These are phyloP conservation scores for Endomychus coccineus DNA, from an alignment of 2,888 invertebrate genomes.

Conservation along the genomic window DNA sequence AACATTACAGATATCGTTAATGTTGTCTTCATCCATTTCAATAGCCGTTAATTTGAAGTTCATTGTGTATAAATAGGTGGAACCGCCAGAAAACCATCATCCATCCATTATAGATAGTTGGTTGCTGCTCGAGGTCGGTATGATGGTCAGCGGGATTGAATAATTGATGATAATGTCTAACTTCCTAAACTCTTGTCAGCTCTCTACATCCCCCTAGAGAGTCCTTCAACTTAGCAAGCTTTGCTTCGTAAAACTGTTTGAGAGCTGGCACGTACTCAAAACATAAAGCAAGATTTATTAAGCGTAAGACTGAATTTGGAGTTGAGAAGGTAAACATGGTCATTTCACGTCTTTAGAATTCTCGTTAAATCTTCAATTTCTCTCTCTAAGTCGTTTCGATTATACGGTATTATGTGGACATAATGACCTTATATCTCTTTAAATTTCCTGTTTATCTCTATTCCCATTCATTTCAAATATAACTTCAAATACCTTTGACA, in stretches of 20 bases:
- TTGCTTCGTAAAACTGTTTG: background rate
- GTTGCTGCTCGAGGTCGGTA: constrained; percentile 5
- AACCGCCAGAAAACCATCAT: constrained; percentile 8
- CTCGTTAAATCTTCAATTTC: no score
- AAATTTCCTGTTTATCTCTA: no score
- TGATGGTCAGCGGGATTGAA: constrained; percentile 16
- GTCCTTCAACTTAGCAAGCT: constrained; percentile 6
- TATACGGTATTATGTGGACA: no score
- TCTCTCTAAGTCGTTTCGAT: no score
- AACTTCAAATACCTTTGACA: no score
- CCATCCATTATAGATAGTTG: constrained; percentile 14
- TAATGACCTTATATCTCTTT: no score
- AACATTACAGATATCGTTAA: no score
- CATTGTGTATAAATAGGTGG: constrained; percentile 11
- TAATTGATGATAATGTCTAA: constrained; percentile 16
- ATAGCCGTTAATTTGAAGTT: background rate
- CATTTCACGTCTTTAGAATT: constrained; percentile 6
- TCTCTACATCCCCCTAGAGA: constrained; percentile 13
- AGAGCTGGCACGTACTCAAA: constrained; percentile 1
- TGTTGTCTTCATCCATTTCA: no score
- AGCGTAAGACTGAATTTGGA: constrained; percentile 13
- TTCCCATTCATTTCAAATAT: no score
- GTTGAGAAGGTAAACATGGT: constrained; percentile 6
- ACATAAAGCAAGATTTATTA: constrained; percentile 14
- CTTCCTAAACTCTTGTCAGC: constrained; percentile 16